Evolutionary conservation across 2,888 invertebrate genomes (phyloP).

Genomic region (Synanthedon andrenaeformis): DNA sequence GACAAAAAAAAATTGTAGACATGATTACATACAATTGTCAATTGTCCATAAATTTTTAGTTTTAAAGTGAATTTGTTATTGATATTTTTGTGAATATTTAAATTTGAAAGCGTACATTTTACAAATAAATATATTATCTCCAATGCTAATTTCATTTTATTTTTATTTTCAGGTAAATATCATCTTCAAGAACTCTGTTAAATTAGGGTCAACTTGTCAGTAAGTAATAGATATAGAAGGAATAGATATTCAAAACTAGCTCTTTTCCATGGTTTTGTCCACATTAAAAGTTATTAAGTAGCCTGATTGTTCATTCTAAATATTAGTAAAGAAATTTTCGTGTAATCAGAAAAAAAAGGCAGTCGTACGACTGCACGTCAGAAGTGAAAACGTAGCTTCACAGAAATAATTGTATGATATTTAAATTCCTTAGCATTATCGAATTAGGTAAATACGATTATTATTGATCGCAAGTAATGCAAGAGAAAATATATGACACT

Average conservation of each 20-base stretch:
- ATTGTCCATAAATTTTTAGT: neutral
- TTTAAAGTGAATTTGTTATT: neutral
- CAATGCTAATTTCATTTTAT: constrained; percentile 11
- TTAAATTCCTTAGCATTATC: too few species aligned
- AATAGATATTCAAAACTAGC: too few species aligned
- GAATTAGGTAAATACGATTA: too few species aligned
- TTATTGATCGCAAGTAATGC: too few species aligned
- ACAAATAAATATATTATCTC: neutral
- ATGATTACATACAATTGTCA: neutral
- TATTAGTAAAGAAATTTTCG: too few species aligned
- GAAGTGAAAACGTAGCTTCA: too few species aligned
- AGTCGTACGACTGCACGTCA: too few species aligned
- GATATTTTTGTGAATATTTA: neutral
- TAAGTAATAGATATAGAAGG: neutral
- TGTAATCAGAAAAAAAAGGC: too few species aligned
- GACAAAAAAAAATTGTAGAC: neutral
- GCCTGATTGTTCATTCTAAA: neutral
- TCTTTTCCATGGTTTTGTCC: too few species aligned
- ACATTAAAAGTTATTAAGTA: neutral
- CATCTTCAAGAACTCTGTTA: neutral
- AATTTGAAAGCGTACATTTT: neutral
- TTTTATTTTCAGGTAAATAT: constrained; percentile 28
- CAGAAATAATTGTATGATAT: too few species aligned
- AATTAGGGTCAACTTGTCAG: neutral
- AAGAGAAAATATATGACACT: too few species aligned